phyloP scores from a whole-genome alignment of 2,888 invertebrate genomes.

The Eupithecia pulchellata region DNA sequence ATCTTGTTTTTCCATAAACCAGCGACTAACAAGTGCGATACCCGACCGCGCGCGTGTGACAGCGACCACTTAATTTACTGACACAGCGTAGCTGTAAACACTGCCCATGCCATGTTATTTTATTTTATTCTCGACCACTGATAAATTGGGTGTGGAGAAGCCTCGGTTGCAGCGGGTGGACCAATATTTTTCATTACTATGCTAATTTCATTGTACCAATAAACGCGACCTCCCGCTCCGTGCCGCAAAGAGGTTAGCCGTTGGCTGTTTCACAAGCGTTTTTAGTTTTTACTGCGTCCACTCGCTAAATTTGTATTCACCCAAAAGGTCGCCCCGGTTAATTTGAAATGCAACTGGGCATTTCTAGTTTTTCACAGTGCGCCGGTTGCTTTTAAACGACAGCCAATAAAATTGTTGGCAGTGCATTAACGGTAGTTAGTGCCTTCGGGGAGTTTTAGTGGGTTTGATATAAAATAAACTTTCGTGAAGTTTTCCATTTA shows the following conservation, averaged over 20 bases:
- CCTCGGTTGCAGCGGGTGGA: conserved; percentile 56
- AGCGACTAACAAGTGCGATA: conserved; percentile 40
- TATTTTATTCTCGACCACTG: conserved; percentile 63
- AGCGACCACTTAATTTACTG: conserved; percentile 55
- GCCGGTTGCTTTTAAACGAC: conserved; percentile 57
- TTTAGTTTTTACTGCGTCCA: conserved; percentile 67
- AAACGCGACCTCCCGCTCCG: conserved; percentile 69
- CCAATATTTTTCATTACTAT: conserved; percentile 85
- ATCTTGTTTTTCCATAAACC: conserved; percentile 32
- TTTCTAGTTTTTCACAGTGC: conserved; percentile 65
- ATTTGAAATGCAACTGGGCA: conserved; percentile 78
- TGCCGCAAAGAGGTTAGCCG: conserved; percentile 79
- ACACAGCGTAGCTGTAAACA: conserved; percentile 50
- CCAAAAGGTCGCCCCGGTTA: conserved; percentile 70
- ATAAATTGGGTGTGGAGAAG: conserved; percentile 67
- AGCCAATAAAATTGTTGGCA: conserved; percentile 56
- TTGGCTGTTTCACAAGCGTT: conserved; percentile 56
- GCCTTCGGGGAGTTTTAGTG: conserved; percentile 51
- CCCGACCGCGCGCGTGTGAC: conserved; percentile 48
- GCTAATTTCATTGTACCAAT: conserved; percentile 84
- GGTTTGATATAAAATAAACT: conserved; percentile 48
- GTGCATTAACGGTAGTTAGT: conserved; percentile 52
- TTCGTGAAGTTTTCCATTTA: conserved; percentile 27
- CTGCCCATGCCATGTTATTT: conserved; percentile 56
- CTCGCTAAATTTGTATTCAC: conserved; percentile 78